These are phyloP conservation scores for Cephalopachus bancanus DNA, from an alignment of 2,797 vertebrate genomes.

Conservation along the genomic window DNA sequence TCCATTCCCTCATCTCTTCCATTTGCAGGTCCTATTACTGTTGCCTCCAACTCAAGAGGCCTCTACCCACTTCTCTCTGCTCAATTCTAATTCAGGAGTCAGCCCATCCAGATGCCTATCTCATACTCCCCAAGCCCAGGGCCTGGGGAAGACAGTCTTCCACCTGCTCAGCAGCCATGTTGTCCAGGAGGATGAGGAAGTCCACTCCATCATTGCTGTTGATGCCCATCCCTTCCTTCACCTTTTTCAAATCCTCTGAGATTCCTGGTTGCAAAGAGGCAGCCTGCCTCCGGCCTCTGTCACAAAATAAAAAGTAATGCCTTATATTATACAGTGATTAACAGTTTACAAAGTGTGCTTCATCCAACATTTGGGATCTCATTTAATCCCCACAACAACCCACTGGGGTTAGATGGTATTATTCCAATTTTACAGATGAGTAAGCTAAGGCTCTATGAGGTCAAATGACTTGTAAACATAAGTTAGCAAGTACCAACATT, in stretches of 20 bases:
- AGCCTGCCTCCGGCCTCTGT: slow-evolving; percentile 90
- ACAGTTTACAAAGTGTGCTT: background rate
- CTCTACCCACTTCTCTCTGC: background rate
- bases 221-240: slow-evolving; percentile 92
- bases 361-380: background rate
- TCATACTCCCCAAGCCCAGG: background rate
- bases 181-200: slow-evolving; percentile 96
- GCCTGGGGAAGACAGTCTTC: background rate
- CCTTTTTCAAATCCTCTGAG: slow-evolving; percentile 93
- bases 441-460: background rate
- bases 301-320: slow-evolving; percentile 29
- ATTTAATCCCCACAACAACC: background rate
- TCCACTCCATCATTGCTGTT: slow-evolving; percentile 89
- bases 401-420: background rate
- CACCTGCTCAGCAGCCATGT: slow-evolving; percentile 96
- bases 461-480: background rate
- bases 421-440: background rate
- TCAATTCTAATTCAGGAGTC: background rate
- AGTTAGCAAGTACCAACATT: background rate
- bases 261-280: slow-evolving; percentile 91
- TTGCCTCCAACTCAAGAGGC: background rate
- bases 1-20: background rate
- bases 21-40: background rate
- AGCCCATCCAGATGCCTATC: background rate
- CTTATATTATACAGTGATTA: background rate